Base-by-base conservation (phyloP, 1,140 invertebrate genomes). In the Eurosta solidaginis region DNA sequence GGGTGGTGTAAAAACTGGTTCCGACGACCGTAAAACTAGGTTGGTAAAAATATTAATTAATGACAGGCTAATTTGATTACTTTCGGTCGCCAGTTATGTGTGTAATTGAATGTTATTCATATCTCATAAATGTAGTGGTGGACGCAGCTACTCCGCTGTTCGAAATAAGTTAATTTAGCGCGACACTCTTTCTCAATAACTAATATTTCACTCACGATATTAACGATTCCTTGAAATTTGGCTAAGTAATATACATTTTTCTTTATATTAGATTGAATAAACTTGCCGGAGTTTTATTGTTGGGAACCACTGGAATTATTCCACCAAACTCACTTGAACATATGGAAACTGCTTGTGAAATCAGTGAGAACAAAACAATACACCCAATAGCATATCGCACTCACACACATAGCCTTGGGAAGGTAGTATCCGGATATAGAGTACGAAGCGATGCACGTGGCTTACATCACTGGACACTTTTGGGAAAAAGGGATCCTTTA, bases 381-480 rank as follows among this genome's bases (percentile, higher is more conserved):
- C 92, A 97, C 91, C 97, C 98, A 14, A 97, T 99, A 88, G 97
- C 97, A 0, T 99, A 96, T 88, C 90, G 98, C 78, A 95, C 94
- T 0, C 98, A 99, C 88, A 98, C 98, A 0, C 98, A 99, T 87
- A 90, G 91, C 40, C 89, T 98, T 45, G 96, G 94, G 27, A 91
- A 92, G 85, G 93, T 96, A 3, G 97, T 98, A 0, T 92, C 95
- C 0, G 97, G 97, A 1, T 98, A 97, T 89, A 91, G 92, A 76
- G 92, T 97, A 0, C 89, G 90, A 14, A 87, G 89, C n/a, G 87
- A 90, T 33, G 84, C 88, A 9, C 89, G 89, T 63, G 92, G 91
- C 0, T 88, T 91, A 74, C 90, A 93, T 75, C 84, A 92, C 45
- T 98, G 96, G 96, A 91, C 92, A 17, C 87, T 97, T 63, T 90